phyloP scores from a whole-genome alignment of 2,888 invertebrate species.

The Acanthosoma haemorrhoidale region DNA sequence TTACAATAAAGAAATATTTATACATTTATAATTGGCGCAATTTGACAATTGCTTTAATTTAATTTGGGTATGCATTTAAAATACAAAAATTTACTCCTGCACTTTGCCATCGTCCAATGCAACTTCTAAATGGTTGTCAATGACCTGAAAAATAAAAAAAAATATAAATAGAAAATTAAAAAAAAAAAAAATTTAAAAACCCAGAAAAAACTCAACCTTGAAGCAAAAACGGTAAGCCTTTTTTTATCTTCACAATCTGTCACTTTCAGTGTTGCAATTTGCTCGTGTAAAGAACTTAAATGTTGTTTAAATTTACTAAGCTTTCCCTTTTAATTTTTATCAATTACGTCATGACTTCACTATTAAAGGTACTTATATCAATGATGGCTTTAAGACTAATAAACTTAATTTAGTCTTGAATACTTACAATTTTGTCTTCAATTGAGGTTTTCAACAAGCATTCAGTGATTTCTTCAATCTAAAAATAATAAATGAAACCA shows the following conservation, averaged over 20 bases:
- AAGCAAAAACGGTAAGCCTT: too few species aligned
- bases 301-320: too few species aligned
- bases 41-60: constrained; percentile 29
- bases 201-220: neutral
- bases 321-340: too few species aligned
- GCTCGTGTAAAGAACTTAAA: too few species aligned
- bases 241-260: too few species aligned
- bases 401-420: neutral
- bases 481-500: neutral
- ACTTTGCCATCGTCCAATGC: constrained; percentile 4
- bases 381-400: too few species aligned
- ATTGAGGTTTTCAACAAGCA: constrained; percentile 21
- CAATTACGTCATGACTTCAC: too few species aligned
- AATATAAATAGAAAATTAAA: neutral
- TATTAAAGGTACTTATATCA: too few species aligned
- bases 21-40: constrained; percentile 32
- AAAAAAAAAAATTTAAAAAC: neutral
- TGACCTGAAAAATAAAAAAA: constrained; percentile 3
- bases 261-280: too few species aligned
- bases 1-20: constrained; percentile 31
- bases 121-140: constrained; percentile 27
- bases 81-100: constrained; percentile 25
- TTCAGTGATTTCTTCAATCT: constrained; percentile 28
- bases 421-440: constrained; percentile 27
- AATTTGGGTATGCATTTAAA: constrained; percentile 26